These are phyloP conservation scores for Caenorhabditis angaria DNA, from an alignment of 2,888 invertebrate species.

Conservation along the genomic window DNA sequence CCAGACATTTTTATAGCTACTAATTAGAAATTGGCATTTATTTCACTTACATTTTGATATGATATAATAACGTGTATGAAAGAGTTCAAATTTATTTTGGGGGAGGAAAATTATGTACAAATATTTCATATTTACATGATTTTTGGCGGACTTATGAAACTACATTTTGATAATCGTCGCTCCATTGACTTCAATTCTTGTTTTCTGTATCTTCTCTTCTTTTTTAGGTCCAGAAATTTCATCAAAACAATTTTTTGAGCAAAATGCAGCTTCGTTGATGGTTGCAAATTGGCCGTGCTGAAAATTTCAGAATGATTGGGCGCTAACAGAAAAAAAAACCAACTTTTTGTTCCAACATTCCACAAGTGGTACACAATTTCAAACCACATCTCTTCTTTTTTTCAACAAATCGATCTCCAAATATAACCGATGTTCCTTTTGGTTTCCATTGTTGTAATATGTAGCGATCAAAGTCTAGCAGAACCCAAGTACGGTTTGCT, in stretches of 20 bases:
- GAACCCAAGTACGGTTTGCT: conserved; percentile 71
- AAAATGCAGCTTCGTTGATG: conserved; percentile 41
- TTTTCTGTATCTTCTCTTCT: background rate
- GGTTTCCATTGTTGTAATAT: conserved; percentile 66
- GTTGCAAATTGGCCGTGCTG: conserved; percentile 46
- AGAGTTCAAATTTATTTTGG: background rate
- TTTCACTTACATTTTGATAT: background rate
- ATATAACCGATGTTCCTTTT: conserved; percentile 64
- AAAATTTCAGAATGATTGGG: background rate
- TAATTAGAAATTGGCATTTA: conserved; percentile 13
- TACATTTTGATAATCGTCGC: conserved; percentile 1
- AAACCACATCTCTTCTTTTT: conserved; percentile 55
- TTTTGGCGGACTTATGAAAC: too few species aligned
- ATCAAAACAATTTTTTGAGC: conserved; percentile 56
- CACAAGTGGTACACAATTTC: conserved; percentile 63
- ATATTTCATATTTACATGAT: background rate
- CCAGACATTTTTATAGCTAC: conserved; percentile 58
- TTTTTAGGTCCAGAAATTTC: conserved; percentile 14
- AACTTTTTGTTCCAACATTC: conserved; percentile 66
- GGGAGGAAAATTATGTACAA: too few species aligned
- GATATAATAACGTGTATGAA: conserved; percentile 1
- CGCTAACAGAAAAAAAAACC: background rate
- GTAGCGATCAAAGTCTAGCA: conserved; percentile 69
- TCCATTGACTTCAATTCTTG: conserved; percentile 1
- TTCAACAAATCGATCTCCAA: conserved; percentile 62